Percentiles rank a stretch among this genome's conserved stretches.
Conservation (phyloP, 2,888 invertebrate genomes). For the Ganaspis brasiliensis region DNA sequence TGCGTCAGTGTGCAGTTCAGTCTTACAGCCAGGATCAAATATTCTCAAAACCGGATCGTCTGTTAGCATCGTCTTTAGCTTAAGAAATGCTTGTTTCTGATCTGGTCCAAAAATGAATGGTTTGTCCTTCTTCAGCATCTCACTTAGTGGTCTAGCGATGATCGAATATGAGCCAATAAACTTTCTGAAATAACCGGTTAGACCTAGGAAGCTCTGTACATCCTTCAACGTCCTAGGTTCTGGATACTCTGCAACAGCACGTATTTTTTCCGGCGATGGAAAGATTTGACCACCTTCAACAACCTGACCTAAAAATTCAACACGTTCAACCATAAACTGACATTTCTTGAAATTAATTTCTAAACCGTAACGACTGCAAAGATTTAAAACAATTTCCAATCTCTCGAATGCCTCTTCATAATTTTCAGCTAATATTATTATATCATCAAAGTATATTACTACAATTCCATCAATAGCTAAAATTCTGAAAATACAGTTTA, state of each 20-base stretch:
- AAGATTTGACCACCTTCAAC: constrained; percentile 37
- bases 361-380: constrained; percentile 48
- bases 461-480: neutral
- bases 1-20: neutral
- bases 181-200: constrained; percentile 19
- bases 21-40: neutral
- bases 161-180: neutral
- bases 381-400: constrained; percentile 51
- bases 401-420: constrained; percentile 23
- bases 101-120: constrained; percentile 30
- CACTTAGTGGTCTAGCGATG: constrained; percentile 46
- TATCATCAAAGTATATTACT: constrained; percentile 19
- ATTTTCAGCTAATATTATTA: neutral
- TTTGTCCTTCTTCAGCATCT: constrained; percentile 44
- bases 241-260: constrained; percentile 49
- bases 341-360: constrained; percentile 53
- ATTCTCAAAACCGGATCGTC: too few species aligned
- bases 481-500: neutral
- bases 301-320: constrained; percentile 51
- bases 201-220: constrained; percentile 45
- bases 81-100: constrained; percentile 41
- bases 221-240: constrained; percentile 29
- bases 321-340: constrained; percentile 44
- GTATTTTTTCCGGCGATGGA: constrained; percentile 43
- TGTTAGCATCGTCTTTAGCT: constrained; percentile 39